Evolutionary conservation across 2,888 invertebrate genomes (phyloP).

Genomic region (Cylloceria caligata): DNA sequence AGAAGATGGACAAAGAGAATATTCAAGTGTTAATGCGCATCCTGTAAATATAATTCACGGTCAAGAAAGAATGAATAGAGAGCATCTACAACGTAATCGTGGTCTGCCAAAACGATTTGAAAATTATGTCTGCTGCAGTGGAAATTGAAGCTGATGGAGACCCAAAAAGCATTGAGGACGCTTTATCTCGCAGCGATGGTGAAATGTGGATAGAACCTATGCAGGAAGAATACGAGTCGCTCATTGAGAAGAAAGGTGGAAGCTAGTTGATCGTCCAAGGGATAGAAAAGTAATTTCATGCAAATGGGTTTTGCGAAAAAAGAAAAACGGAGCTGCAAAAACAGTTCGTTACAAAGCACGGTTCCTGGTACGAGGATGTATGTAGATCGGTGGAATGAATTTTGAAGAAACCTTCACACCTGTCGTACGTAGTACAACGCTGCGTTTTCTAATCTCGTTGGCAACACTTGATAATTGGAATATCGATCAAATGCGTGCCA

Average conservation of each 20-base stretch:
- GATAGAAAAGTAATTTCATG: slow-evolving; percentile 13
- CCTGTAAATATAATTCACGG: too few species aligned
- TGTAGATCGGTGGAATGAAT: slow-evolving; percentile 69
- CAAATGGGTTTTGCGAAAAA: slow-evolving; percentile 38
- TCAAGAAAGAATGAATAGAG: not conserved
- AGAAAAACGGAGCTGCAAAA: not conserved
- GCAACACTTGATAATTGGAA: slow-evolving; percentile 66
- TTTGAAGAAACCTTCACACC: slow-evolving; percentile 70
- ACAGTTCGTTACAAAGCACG: slow-evolving; percentile 64
- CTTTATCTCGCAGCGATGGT: not conserved
- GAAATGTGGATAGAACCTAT: slow-evolving; percentile 26
- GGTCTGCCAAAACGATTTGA: not conserved
- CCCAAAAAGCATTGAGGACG: slow-evolving; percentile 19
- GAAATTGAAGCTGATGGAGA: not conserved
- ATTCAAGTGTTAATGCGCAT: too few species aligned
- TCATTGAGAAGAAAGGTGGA: slow-evolving; percentile 12
- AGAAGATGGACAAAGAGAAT: too few species aligned
- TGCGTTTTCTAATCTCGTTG: slow-evolving; percentile 69
- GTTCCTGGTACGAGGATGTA: slow-evolving; percentile 72
- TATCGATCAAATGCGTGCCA: slow-evolving; percentile 72
- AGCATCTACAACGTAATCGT: not conserved
- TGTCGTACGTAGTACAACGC: slow-evolving; percentile 64
- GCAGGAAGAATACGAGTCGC: slow-evolving; percentile 27
- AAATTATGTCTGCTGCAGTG: not conserved
- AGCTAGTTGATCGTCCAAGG: not conserved